phyloP scores from a whole-genome alignment of 2,797 vertebrate species.

The Platalea minor region DNA sequence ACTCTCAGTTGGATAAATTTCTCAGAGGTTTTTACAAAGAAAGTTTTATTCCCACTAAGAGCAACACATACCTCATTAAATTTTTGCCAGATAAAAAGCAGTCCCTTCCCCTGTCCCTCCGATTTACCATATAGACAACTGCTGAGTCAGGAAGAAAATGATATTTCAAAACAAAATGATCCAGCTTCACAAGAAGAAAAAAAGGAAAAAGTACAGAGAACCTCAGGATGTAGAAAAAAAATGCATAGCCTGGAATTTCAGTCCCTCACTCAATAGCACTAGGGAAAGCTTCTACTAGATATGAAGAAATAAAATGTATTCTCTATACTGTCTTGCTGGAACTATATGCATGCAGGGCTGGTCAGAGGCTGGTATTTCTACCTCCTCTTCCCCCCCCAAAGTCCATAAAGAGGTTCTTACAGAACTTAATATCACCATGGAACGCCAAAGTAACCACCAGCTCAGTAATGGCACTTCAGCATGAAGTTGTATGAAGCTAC shows the following conservation, averaged over 20 bases:
- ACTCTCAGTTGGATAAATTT: slow-evolving; percentile 24
- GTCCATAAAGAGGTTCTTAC: neutral
- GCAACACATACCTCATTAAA: slow-evolving; percentile 1
- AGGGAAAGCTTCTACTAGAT: neutral
- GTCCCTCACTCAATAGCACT: neutral
- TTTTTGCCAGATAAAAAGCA: slow-evolving; percentile 5
- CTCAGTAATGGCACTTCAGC: neutral
- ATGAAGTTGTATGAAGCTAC: neutral
- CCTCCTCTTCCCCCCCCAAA: neutral
- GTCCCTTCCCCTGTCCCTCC: neutral
- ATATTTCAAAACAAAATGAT: neutral
- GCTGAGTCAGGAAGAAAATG: neutral
- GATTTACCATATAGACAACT: neutral
- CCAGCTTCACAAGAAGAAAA: neutral
- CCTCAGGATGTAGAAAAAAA: neutral
- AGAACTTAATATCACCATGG: neutral
- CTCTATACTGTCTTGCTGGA: neutral
- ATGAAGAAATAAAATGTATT: neutral
- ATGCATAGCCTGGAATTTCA: neutral
- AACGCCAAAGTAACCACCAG: neutral
- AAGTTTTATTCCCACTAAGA: slow-evolving; percentile 19
- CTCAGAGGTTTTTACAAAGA: neutral
- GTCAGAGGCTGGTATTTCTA: neutral
- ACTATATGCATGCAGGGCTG: neutral
- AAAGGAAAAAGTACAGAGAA: neutral